These are phyloP conservation scores for Girardinus metallicus DNA, from an alignment of 2,797 vertebrate species.

Conservation along the genomic window DNA sequence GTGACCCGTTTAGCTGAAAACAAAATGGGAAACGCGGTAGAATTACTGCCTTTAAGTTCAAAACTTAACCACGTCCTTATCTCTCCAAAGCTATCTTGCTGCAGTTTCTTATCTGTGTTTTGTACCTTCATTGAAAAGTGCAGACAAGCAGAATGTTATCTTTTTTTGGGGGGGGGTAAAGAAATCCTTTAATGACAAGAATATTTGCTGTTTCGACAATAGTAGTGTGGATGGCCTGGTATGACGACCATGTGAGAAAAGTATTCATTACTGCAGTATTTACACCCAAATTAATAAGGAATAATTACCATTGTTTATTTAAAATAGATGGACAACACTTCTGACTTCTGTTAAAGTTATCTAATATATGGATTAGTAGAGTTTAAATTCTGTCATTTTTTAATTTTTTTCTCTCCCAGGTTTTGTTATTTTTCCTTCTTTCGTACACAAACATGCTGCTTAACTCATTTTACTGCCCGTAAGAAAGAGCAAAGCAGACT, in stretches of 20 bases:
- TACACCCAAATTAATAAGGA: not conserved
- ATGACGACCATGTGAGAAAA: no score
- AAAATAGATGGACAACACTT: not conserved
- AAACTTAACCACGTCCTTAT: slow-evolving; percentile 11
- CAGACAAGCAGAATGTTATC: slow-evolving; percentile 43
- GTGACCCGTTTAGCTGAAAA: not conserved
- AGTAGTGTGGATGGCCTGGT: not conserved
- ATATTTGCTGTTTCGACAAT: not conserved
- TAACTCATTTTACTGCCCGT: not conserved
- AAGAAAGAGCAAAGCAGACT: not conserved
- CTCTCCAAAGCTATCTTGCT: slow-evolving; percentile 9
- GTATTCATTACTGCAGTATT: not conserved
- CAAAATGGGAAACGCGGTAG: no score
- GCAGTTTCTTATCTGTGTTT: slow-evolving; percentile 61
- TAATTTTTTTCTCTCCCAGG: not conserved
- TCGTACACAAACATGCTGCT: not conserved
- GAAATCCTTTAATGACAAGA: slow-evolving; percentile 11
- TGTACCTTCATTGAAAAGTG: slow-evolving; percentile 25
- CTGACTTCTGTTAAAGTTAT: not conserved
- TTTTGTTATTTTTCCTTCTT: not conserved
- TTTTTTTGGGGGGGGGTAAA: slow-evolving; percentile 7
- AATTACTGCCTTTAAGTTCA: slow-evolving; percentile 5
- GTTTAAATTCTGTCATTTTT: not conserved
- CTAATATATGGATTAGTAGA: not conserved
- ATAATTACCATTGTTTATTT: not conserved